phyloP scores from a whole-genome alignment of 1,140 invertebrate genomes.

The Monomorium pharaonis region DNA sequence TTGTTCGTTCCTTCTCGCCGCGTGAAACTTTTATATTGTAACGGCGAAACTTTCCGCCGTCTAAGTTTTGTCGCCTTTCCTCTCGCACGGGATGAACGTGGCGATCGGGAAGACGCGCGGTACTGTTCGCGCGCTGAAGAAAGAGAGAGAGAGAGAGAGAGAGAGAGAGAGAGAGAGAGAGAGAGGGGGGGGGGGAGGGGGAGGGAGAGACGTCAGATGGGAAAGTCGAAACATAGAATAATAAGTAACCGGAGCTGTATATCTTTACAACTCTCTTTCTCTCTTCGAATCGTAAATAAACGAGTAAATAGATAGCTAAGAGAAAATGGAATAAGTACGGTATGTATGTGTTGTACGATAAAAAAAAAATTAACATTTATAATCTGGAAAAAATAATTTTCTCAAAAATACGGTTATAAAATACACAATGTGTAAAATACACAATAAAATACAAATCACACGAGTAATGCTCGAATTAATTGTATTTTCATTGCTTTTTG shows the following conservation, averaged over 20 bases:
- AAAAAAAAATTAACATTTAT: conserved; percentile 18
- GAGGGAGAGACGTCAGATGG: background rate
- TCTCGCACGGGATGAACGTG: conserved; percentile 24
- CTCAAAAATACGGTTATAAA: too few relatives aligned
- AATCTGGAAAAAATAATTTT: too few relatives aligned
- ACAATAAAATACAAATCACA: background rate
- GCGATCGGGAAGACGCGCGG: background rate
- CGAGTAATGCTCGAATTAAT: background rate
- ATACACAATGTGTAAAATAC: too few relatives aligned
- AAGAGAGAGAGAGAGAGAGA: background rate
- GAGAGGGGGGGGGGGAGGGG: background rate
- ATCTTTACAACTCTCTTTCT: background rate
- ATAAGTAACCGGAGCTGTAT: conserved; percentile 20
- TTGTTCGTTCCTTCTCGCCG: conserved; percentile 18
- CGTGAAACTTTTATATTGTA: conserved; percentile 59
- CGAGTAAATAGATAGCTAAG: background rate
- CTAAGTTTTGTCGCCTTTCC: conserved; percentile 59
- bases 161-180: background rate
- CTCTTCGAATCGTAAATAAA: background rate
- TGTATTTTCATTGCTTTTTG: background rate
- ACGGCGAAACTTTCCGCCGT: conserved; percentile 61
- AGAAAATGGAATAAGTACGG: background rate
- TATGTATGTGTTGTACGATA: background rate
- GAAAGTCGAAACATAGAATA: conserved; percentile 22
- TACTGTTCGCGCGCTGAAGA: background rate